phyloP scores from a whole-genome alignment of 23 tunicate species.

The Clavelina lepadiformis region DNA sequence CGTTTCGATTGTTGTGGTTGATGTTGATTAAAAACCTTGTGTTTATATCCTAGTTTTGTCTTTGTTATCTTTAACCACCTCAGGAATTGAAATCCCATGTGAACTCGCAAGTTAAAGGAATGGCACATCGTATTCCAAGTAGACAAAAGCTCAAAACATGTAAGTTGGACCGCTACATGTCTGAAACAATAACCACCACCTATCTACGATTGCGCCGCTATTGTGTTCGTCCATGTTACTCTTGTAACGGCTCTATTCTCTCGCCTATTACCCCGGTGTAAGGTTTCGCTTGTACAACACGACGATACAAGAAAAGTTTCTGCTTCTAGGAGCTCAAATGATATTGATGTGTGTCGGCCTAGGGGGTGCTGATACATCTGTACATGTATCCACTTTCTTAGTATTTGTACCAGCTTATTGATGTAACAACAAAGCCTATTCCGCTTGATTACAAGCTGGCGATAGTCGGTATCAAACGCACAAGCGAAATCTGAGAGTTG shows the following conservation, averaged over 20 bases:
- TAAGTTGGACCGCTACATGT: slow-evolving; percentile 21
- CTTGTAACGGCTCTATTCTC: slow-evolving; percentile 8
- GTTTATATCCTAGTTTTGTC: too few species aligned
- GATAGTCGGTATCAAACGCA: slow-evolving; percentile 9
- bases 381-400: slow-evolving; percentile 29
- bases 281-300: slow-evolving; percentile 17
- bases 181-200: slow-evolving; percentile 7
- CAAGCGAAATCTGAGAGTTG: slow-evolving; percentile 4
- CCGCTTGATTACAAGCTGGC: slow-evolving; percentile 22
- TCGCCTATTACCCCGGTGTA: slow-evolving; percentile 12
- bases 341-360: neutral
- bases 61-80: too few species aligned
- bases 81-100: too few species aligned
- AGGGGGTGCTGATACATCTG: slow-evolving; percentile 25
- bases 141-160: slow-evolving; percentile 19
- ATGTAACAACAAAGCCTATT: slow-evolving; percentile 1
- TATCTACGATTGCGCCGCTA: too few species aligned
- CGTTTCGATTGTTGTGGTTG: too few species aligned
- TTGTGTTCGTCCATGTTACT: slow-evolving; percentile 22
- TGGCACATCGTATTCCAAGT: neutral
- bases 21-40: too few species aligned
- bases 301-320: neutral
- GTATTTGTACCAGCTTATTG: slow-evolving; percentile 22
- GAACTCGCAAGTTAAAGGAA: too few species aligned
- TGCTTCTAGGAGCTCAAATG: neutral